Conservation (phyloP, 2,888 invertebrate genomes). For the Platycheirus albimanus region DNA sequence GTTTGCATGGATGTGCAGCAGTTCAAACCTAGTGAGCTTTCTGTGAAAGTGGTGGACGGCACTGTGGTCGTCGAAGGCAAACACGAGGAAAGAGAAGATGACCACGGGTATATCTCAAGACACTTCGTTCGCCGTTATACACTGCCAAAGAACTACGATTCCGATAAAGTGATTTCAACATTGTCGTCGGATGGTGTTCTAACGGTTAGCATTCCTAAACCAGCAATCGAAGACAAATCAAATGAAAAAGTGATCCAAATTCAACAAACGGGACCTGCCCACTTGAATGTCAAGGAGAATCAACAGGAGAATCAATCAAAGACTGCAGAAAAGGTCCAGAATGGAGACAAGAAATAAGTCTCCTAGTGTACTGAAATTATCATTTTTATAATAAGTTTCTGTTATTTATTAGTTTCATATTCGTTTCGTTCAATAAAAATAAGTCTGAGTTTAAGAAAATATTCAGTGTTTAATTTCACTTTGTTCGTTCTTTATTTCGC, state of each 20-base stretch:
- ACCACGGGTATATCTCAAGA: slow-evolving; percentile 89
- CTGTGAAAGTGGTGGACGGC: slow-evolving; percentile 89
- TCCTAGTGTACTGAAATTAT: no score
- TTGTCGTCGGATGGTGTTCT: slow-evolving; percentile 90
- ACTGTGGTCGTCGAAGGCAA: slow-evolving; percentile 89
- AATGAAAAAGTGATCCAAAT: slow-evolving; percentile 85
- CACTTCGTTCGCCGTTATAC: slow-evolving; percentile 90
- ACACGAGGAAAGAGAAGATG: slow-evolving; percentile 89
- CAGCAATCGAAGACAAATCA: slow-evolving; percentile 77
- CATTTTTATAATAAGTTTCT: no score
- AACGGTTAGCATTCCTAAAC: slow-evolving; percentile 86
- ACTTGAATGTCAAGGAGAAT: slow-evolving; percentile 83
- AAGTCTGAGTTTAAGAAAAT: no score
- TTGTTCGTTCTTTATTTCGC: no score
- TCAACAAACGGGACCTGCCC: slow-evolving; percentile 85
- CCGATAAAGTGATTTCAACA: slow-evolving; percentile 88
- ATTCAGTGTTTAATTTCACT: no score
- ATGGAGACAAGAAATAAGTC: no score
- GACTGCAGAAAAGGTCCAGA: no score
- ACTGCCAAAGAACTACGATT: slow-evolving; percentile 89
- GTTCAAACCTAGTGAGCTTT: slow-evolving; percentile 89
- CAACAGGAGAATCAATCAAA: no score
- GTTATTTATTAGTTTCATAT: no score
- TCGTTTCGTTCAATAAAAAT: no score
- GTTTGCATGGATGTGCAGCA: slow-evolving; percentile 89